Base-by-base conservation (phyloP, 2,888 invertebrate genomes). In the Caenorhabditis angaria region DNA sequence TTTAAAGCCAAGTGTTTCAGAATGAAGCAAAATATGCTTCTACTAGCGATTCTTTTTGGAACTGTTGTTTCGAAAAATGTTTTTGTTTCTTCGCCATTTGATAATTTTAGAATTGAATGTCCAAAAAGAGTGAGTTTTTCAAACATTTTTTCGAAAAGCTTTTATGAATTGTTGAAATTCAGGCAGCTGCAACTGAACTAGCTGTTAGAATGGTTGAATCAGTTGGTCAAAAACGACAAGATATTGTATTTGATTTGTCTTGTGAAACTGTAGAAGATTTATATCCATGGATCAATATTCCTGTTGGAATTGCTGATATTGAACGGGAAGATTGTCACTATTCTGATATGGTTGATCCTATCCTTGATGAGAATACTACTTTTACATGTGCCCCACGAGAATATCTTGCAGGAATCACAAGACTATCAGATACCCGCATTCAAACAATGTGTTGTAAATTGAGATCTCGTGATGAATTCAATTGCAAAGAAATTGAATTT, bases 81-180 rank as follows among this genome's bases (percentile, higher is more conserved):
- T 18, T 82, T 82, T 58, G 77, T 85, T 18, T 86, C 86, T 3
- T 82, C 84, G 14, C 86, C 86, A 0, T 86, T 86, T 54, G 86
- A 86, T 61, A 86, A 86, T 66, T 86, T 86, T 53, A 78, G 85
- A 51, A 84, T 86, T 48, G 86, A 86, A 80, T 86, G 86, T 61
- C 85, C 86, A 3, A 85, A 85, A 68, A 73, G 75, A 56, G 80
- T 83, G 54, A 80, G 82, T 54, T 54, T 56, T 1, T 67, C 65
- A 41, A 27, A 64, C 12, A 50, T 25, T 18, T 48, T 55, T 25
- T 50, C 14, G 28, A 20, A 27, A 51, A 10, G 5, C 54, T 27
- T 20, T 12, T 18, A 22, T n/a, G 6, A 14, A 20, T 32, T 32
- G 0, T 29, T 6, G 41, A 1, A 2, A 41, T 69, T 50, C 32